Base-by-base conservation (phyloP, 2,113 vertebrate genomes). In the Axis porcinus region DNA sequence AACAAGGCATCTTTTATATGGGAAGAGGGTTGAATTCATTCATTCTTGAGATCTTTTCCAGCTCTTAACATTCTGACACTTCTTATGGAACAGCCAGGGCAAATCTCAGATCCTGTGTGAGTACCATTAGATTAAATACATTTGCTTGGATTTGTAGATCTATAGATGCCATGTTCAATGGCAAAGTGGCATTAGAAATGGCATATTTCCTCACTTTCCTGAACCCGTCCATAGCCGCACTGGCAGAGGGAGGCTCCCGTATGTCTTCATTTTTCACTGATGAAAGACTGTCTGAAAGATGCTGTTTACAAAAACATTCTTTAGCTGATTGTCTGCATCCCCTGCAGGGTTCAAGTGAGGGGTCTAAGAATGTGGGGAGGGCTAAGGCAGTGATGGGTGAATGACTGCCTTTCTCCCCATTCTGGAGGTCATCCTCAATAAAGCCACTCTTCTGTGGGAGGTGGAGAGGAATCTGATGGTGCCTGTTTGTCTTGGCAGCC, bases 291-390 rank as follows among this genome's bases (percentile, higher is more conserved):
- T 98, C 95, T 98, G 91, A 94, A 94, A 98, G 97, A 79, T 0
- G 58, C 43, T 96, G 86, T 97, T 97, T 97, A 96, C 60, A 74
- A 94, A 98, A 97, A 94, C 97, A 97, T 98, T 98, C 94, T 88
- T 98, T 67, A 89, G 89, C 91, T 96, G 93, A 98, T 98, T 97
- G 97, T 98, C 95, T 97, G 54, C 17, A 91, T 92, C 58, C 85
- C 96, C 70, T 89, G 45, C 55, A 92, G 94, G 33, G 85, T 86
- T 62, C 85, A 70, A 90, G 88, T 47, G 90, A 96, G 91, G 36
- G 96, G 91, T 89, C 79, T 84, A 95, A 96, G 96, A 91, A 88
- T 95, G 57, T 52, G 60, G 23, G 86, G 95, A 94, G 87, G 91
- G 86, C 74, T 52, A 67, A 92, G 87, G 84, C 84, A 89, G 67